phyloP scores from a whole-genome alignment of 2,888 invertebrate species.

The Helicoverpa assulta region DNA sequence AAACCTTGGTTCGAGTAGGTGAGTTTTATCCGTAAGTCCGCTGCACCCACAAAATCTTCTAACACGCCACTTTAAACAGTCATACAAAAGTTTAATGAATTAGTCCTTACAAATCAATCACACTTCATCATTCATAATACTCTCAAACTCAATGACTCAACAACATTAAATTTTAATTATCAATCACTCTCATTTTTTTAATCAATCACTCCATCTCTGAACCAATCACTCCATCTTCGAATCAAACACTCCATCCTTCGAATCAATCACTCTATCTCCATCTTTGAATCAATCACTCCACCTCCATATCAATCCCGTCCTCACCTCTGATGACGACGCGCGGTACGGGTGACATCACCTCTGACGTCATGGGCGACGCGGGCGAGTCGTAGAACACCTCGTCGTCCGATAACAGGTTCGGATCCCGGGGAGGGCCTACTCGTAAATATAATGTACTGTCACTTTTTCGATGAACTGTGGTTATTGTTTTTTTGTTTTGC shows the following conservation, averaged over 20 bases:
- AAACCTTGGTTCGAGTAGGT: too few species aligned
- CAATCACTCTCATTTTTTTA: not conserved
- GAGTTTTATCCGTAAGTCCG: too few species aligned
- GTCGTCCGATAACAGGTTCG: constrained; percentile 82
- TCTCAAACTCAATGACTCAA: not conserved
- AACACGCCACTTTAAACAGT: too few species aligned
- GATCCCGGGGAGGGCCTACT: constrained; percentile 66
- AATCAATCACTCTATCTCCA: too few species aligned
- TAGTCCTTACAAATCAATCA: not conserved
- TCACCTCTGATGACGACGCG: constrained; percentile 62
- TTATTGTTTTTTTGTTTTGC: not conserved
- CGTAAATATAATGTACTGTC: not conserved
- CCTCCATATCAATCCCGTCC: not conserved
- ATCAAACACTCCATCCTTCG: not conserved
- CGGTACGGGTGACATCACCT: constrained; percentile 66
- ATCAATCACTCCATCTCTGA: too few species aligned
- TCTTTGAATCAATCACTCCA: too few species aligned
- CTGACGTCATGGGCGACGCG: constrained; percentile 74
- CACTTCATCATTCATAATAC: not conserved
- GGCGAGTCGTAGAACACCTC: constrained; percentile 83
- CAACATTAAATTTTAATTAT: too few species aligned
- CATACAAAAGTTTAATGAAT: too few species aligned
- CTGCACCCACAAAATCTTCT: too few species aligned
- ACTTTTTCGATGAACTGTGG: not conserved
- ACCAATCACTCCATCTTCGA: not conserved